Conservation (phyloP, 2,113 vertebrate genomes). For the Oxygymnocypris stewartii region DNA sequence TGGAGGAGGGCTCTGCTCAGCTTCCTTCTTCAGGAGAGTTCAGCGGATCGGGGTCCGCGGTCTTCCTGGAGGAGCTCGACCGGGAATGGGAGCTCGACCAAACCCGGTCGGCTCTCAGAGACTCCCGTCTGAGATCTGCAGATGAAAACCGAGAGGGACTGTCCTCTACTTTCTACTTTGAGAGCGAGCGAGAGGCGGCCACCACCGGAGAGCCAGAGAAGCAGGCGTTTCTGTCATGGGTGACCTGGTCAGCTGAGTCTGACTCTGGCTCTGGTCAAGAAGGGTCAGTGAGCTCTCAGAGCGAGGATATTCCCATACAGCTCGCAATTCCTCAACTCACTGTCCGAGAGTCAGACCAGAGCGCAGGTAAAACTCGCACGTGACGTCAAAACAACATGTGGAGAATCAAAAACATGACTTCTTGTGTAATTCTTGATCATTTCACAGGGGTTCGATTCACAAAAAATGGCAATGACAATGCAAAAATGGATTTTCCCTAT, state of each 20-base stretch:
- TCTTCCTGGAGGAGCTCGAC: constrained; percentile 72
- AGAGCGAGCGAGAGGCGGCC: constrained; percentile 19
- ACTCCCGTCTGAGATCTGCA: neutral
- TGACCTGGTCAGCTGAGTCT: constrained; percentile 42
- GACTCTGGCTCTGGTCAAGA: constrained; percentile 57
- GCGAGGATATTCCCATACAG: constrained; percentile 22
- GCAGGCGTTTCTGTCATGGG: neutral
- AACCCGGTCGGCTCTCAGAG: constrained; percentile 27
- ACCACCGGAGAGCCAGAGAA: neutral
- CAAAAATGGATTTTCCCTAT: too few relatives aligned
- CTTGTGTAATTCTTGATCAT: neutral
- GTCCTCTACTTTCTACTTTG: constrained; percentile 29
- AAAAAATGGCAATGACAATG: neutral
- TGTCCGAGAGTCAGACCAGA: constrained; percentile 10
- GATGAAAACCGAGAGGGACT: constrained; percentile 3
- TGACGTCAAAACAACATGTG: neutral
- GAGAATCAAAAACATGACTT: neutral
- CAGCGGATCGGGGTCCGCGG: constrained; percentile 79
- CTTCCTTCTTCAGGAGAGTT: constrained; percentile 65
- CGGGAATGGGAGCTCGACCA: constrained; percentile 64
- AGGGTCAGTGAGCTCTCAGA: constrained; percentile 9
- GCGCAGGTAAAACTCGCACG: constrained; percentile 32
- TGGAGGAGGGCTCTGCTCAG: constrained; percentile 64
- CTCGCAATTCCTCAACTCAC: constrained; percentile 22
- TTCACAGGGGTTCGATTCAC: neutral